phyloP scores from a whole-genome alignment of 2,113 vertebrate species.

The Brachyhypopomus occidentalis region DNA sequence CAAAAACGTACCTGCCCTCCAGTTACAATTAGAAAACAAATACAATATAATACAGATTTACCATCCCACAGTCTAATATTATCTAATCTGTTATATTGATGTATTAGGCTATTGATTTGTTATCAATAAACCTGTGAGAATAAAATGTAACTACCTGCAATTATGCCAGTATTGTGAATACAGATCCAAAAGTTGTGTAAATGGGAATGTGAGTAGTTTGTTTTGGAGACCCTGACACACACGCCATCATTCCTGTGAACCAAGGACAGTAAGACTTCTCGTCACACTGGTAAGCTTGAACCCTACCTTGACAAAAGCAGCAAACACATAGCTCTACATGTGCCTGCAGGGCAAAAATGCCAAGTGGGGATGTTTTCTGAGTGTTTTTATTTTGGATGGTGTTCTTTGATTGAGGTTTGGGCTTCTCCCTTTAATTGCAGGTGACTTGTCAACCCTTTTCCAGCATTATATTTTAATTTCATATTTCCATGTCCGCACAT shows the following conservation, averaged over 20 bases:
- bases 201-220: no score
- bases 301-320: not conserved
- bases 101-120: not conserved
- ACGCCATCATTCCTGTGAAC: not conserved
- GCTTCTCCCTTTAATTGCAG: no score
- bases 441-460: not conserved
- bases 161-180: conserved; percentile 19
- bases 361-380: no score
- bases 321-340: no score
- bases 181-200: not conserved
- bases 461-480: no score
- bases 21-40: conserved; percentile 13
- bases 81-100: conserved; percentile 2
- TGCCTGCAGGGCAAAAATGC: no score
- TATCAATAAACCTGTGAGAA: not conserved
- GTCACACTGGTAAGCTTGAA: not conserved
- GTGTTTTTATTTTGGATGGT: no score
- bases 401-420: not conserved
- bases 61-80: not conserved
- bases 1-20: not conserved
- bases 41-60: conserved; percentile 17
- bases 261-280: not conserved
- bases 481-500: not conserved
- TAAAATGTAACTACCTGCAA: conserved; percentile 33
- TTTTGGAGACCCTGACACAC: no score